Conservation (phyloP, 2,888 invertebrate species). For the Pimpla rufipes region DNA sequence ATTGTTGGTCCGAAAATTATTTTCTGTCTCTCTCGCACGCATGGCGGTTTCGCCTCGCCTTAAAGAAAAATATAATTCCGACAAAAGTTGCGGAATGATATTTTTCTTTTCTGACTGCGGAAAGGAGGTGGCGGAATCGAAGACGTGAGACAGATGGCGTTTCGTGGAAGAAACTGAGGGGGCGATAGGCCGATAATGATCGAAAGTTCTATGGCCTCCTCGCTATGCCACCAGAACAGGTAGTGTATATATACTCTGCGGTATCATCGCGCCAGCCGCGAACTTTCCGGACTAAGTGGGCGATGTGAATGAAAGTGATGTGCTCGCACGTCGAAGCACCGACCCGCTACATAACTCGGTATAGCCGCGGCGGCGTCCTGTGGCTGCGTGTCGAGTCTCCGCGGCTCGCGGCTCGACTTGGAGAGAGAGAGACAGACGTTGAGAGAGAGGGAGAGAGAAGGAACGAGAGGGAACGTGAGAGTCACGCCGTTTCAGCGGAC, state of each 20-base stretch:
- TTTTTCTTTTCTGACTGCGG: not conserved
- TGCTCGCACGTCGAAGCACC: conserved; percentile 35
- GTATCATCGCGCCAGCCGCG: conserved; percentile 42
- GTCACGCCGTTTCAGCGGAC: conserved; percentile 44
- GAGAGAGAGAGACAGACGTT: not conserved
- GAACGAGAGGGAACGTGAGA: conserved; percentile 38
- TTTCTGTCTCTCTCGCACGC: no score
- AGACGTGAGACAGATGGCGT: not conserved
- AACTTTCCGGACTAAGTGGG: conserved; percentile 30
- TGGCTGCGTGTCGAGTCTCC: conserved; percentile 18
- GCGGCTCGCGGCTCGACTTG: not conserved
- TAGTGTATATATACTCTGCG: not conserved
- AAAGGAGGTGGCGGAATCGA: not conserved
- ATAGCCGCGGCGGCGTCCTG: not conserved
- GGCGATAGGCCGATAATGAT: not conserved
- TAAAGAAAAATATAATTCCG: no score
- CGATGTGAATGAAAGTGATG: conserved; percentile 62
- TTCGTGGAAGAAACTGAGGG: not conserved
- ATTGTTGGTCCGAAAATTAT: no score
- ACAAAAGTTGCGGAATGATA: not conserved
- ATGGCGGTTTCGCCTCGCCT: no score
- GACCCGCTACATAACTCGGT: conserved; percentile 17
- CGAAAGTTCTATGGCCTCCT: conserved; percentile 29
- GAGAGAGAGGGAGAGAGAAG: conserved; percentile 6
- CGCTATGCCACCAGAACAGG: conserved; percentile 1